Conservation (phyloP, 2,797 vertebrate genomes). For the Crypturellus tataupa region DNA sequence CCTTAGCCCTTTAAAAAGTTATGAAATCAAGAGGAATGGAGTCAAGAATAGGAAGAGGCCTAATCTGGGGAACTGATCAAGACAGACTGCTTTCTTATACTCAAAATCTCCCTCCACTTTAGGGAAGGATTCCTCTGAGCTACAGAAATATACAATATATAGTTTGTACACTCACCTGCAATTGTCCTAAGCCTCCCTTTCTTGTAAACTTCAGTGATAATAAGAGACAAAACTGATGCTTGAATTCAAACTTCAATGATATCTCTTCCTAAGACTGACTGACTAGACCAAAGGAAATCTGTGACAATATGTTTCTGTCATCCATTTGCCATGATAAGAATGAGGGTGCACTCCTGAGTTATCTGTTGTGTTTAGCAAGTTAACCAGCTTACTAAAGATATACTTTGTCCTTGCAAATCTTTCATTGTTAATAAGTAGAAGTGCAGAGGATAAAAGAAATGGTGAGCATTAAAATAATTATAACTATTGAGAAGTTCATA, state of each 20-base stretch:
- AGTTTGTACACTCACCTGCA: background rate
- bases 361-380: background rate
- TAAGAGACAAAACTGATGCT: background rate
- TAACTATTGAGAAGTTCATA: background rate
- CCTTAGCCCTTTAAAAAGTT: background rate
- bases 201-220: background rate
- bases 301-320: background rate
- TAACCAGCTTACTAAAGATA: background rate
- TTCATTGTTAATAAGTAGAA: background rate
- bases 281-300: background rate
- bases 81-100: background rate
- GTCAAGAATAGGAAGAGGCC: background rate
- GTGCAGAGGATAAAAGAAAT: background rate
- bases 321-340: background rate
- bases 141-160: background rate
- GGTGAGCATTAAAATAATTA: background rate
- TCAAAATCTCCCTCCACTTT: background rate
- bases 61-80: background rate
- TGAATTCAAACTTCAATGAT: background rate
- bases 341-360: background rate
- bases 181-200: background rate
- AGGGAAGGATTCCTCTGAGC: background rate
- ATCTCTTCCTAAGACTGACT: background rate
- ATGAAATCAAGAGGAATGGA: constrained; percentile 1
- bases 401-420: background rate